Evolutionary conservation across 2,113 vertebrate genomes (phyloP), one percentile per base, ranked within the genome.

Genomic region (Motacilla tschutschensis): DNA sequence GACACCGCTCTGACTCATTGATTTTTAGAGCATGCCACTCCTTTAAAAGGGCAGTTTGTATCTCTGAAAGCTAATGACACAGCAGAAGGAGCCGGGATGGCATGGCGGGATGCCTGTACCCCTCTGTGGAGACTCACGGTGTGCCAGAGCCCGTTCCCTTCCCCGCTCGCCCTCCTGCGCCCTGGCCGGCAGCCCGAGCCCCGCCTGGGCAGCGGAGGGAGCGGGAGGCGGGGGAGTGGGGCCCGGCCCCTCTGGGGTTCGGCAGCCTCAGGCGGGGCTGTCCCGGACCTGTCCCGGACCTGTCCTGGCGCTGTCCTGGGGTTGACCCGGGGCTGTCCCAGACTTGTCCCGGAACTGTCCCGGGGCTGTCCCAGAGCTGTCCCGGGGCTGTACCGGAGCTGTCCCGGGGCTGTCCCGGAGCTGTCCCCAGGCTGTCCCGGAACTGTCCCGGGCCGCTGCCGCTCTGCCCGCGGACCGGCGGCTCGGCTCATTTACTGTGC

Each of bases 381-480:
- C 33, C 33, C n/a, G n/a, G n/a, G n/a, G n/a, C n/a, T n/a, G n/a
- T n/a, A n/a, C 48, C 51, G 3, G 47, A 7, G 47, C 76, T 28
- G 40, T 7, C 1, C 3, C 1, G 1, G 38, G 22, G 36, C 33
- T 33, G 33, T 33, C 33, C 33, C 33, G 33, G 33, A 7, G 33
- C 33, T 33, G 33, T 33, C 33, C 33, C 33, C n/a, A n/a, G 22
- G 36, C 33, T 33, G 33, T 33, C 33, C 33, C 33, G 33, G 33
- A 7, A 7, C 33, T 33, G 33, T 33, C 33, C 33, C 33, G 33
- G 33, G 43, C 62, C 2, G 0, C 57, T 41, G 1, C 0, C 5
- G 33, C 71, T 11, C 9, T 46, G 33, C 6, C n/a, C 2, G 0
- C n/a, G 53, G 1, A 38, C 38, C 38, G 38, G 38, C 41, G 4